Conservation (phyloP, 2,888 invertebrate genomes). For the Cerastis rubricosa region DNA sequence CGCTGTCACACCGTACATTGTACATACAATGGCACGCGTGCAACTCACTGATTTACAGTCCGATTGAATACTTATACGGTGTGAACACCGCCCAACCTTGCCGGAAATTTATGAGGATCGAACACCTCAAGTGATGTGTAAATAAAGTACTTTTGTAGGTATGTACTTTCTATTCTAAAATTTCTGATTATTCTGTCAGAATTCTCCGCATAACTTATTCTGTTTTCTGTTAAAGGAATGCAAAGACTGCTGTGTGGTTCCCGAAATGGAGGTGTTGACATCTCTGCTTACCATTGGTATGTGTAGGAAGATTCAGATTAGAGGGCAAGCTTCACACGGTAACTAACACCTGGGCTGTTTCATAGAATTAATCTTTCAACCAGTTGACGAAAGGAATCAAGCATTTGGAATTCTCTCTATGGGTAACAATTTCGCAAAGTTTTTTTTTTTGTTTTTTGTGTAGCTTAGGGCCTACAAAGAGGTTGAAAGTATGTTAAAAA, state of each 20-base stretch:
- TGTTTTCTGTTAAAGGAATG: constrained; percentile 1
- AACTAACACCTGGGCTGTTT: constrained; percentile 7
- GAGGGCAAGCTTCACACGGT: constrained; percentile 9
- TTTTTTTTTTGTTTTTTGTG: too few species aligned
- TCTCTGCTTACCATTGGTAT: constrained; percentile 23
- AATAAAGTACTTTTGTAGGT: constrained; percentile 22
- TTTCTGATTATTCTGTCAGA: constrained; percentile 48
- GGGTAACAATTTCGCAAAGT: background rate
- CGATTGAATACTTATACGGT: constrained; percentile 79
- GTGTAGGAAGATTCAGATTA: constrained; percentile 17
- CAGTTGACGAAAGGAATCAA: background rate
- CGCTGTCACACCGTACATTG: constrained; percentile 73
- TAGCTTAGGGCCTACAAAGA: background rate
- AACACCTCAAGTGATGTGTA: constrained; percentile 52
- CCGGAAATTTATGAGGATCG: constrained; percentile 63
- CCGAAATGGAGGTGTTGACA: constrained; percentile 37
- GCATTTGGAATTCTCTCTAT: background rate
- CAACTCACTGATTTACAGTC: constrained; percentile 75
- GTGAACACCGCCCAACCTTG: constrained; percentile 69
- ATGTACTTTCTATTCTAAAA: constrained; percentile 28
- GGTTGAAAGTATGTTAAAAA: background rate
- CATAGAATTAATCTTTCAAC: constrained; percentile 6
- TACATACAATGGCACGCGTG: constrained; percentile 75
- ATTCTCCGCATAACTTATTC: constrained; percentile 28
- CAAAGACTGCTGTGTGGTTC: constrained; percentile 3